phyloP scores from a whole-genome alignment of 2,797 vertebrate genomes.

The Malacoraja senta region DNA sequence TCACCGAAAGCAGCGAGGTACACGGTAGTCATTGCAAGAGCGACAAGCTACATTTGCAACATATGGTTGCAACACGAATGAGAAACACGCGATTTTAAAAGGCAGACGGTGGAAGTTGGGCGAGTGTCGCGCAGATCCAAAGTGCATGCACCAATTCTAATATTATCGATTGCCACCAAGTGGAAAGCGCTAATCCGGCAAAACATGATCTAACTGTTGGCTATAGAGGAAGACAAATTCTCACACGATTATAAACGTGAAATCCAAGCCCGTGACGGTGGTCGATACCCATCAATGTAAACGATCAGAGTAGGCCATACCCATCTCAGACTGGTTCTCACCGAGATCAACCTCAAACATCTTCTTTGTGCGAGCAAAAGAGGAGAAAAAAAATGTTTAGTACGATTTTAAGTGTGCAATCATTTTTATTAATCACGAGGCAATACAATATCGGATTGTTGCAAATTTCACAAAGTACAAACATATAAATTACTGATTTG shows the following conservation, averaged over 20 bases:
- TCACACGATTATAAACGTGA: neutral
- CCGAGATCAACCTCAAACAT: neutral
- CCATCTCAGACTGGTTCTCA: neutral
- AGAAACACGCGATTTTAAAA: neutral
- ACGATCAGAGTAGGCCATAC: neutral
- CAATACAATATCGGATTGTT: neutral
- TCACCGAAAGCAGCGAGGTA: too few species aligned
- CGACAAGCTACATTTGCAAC: too few species aligned
- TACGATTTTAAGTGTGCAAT: neutral
- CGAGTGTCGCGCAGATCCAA: neutral
- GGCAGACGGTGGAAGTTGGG: neutral
- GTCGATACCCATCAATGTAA: neutral
- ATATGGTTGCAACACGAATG: too few species aligned
- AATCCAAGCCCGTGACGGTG: neutral
- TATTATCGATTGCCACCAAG: neutral
- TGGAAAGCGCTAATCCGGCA: conserved; percentile 8
- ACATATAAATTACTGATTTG: conserved; percentile 23
- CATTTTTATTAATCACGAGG: conserved; percentile 31
- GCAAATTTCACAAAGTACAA: conserved; percentile 30
- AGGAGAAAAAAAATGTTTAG: neutral
- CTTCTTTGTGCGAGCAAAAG: neutral
- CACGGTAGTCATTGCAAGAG: too few species aligned
- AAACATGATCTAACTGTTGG: neutral
- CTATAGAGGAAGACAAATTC: neutral
- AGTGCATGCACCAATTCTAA: neutral